Evolutionary conservation across 2,888 invertebrate species (phyloP).

Genomic region (Protodeltote pygarga): DNA sequence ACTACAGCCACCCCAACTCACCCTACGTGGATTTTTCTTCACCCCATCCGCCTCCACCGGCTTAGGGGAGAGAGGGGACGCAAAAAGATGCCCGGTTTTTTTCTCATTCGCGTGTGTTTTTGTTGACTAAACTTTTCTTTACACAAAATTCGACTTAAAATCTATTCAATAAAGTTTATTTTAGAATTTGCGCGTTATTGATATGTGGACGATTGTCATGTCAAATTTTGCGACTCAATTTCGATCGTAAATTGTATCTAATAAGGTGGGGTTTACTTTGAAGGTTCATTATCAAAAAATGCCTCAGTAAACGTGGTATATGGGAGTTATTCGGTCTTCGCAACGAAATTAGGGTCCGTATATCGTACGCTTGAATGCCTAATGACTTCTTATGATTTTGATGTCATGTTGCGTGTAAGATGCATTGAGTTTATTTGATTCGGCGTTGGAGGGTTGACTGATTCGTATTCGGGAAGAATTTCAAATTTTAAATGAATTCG

Average conservation of each 20-base stretch:
- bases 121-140: conserved; percentile 67
- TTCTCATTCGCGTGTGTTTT: conserved; percentile 78
- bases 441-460: conserved; percentile 62
- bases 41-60: conserved; percentile 69
- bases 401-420: conserved; percentile 80
- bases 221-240: conserved; percentile 36
- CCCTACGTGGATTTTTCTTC: conserved; percentile 76
- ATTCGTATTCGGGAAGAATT: conserved; percentile 57
- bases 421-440: conserved; percentile 73
- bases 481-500: conserved; percentile 50
- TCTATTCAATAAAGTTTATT: conserved; percentile 33
- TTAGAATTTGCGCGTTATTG: conserved; percentile 34
- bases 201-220: conserved; percentile 80
- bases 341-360: conserved; percentile 75
- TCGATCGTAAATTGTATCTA: conserved; percentile 18
- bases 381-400: conserved; percentile 86
- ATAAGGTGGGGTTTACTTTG: conserved; percentile 50
- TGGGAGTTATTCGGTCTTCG: conserved; percentile 71
- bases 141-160: conserved; percentile 49
- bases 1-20: conserved; percentile 68
- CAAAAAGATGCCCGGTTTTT: conserved; percentile 85
- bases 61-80: conserved; percentile 77
- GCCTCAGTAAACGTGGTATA: conserved; percentile 75
- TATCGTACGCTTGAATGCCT: conserved; percentile 74
- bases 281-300: conserved; percentile 54